phyloP scores from a whole-genome alignment of 2,797 vertebrate species.

The Anomalospiza imberbis region DNA sequence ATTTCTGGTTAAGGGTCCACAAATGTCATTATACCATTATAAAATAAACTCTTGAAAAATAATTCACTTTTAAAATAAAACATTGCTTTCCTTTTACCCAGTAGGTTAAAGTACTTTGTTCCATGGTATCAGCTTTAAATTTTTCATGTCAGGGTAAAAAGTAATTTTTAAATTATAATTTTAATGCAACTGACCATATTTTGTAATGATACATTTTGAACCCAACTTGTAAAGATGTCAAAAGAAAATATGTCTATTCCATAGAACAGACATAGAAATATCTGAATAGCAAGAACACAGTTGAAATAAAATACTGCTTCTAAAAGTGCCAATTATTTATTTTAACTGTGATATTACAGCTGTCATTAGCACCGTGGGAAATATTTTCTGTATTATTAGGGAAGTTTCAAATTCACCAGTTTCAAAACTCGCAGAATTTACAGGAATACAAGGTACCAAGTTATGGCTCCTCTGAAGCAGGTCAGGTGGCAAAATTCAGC shows the following conservation, averaged over 20 bases:
- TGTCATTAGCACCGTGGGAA: neutral
- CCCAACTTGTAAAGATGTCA: conserved; percentile 61
- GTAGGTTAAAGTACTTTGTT: conserved; percentile 53
- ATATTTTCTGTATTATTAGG: neutral
- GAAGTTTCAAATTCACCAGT: neutral
- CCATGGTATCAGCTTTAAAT: conserved; percentile 31
- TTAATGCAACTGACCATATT: conserved; percentile 57
- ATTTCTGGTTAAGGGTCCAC: conserved; percentile 42
- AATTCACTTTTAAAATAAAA: conserved; percentile 51
- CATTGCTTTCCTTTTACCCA: conserved; percentile 29
- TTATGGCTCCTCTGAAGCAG: neutral
- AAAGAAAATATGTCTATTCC: conserved; percentile 55
- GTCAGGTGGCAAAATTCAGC: neutral
- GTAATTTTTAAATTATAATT: conserved; percentile 65
- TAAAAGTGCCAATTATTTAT: conserved; percentile 58
- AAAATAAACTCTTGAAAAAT: conserved; percentile 62
- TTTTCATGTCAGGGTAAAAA: conserved; percentile 61
- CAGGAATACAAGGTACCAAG: neutral
- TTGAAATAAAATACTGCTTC: conserved; percentile 50
- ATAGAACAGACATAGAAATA: conserved; percentile 7
- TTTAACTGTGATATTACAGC: conserved; percentile 41
- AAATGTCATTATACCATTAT: conserved; percentile 34
- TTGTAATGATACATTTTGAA: conserved; percentile 53
- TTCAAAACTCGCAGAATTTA: neutral
- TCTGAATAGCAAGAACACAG: conserved; percentile 3